Evolutionary conservation across 2,797 vertebrate species (phyloP), one percentile per base, ranked within the genome.

Genomic region (Melopsittacus undulatus): DNA sequence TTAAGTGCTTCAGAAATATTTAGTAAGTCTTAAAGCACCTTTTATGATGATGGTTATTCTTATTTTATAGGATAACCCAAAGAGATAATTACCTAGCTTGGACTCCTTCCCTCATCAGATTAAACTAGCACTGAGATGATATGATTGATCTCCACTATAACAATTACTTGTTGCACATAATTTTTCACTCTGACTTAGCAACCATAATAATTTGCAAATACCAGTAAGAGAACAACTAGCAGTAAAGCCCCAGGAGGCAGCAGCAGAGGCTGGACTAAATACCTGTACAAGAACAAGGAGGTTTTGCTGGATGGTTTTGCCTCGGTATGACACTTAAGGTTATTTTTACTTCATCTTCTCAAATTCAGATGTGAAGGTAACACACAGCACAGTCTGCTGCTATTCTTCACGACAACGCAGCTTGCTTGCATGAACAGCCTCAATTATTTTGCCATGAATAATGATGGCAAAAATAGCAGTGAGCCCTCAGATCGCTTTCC

Each of bases 1-100:
- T 45, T 68, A 90, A 94, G 64, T 43, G 45, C 78, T 74, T 87
- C 64, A 92, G 73, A 95, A 87, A 92, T 83, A 87, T 68, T 94
- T 82, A 84, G 7, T 72, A 89, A 87, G 51, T 62, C 49, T 63
- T 85, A 85, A 70, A 94, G 38, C 43, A 87, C 12, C 49, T 84
- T 74, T 89, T 66, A 89, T 22, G 45, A 77, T 18, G 19, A 89
- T 4, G 4, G 72, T 87, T 36, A 90, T 77, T 68, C 48, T 30
- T 48, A 48, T 72, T 87, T 92, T 64, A 77, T 46, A 89, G 77
- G n/a, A 78, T 90, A 90, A 89, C 38, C 42, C 48, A 75, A 92
- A 84, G 63, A 75, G 23, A 69, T 40, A 69, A 91, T 81, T 91
- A 92, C 76, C 76, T 49, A 76, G 76, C 63, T 27, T 30, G 22